These are phyloP conservation scores for Silurus asotus DNA, from an alignment of 2,113 vertebrate genomes.

Conservation along the genomic window DNA sequence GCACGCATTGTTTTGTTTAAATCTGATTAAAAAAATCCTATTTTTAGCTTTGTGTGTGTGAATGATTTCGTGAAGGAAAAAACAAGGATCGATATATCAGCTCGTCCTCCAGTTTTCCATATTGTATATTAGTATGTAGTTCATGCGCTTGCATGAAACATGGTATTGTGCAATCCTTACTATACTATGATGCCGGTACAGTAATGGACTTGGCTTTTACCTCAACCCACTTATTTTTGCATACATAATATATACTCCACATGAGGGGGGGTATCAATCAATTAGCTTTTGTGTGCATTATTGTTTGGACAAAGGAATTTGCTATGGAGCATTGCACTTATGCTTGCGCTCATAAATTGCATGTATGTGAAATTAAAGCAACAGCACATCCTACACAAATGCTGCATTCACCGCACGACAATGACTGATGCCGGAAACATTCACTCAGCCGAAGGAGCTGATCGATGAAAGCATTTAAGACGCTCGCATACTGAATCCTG, in stretches of 20 bases:
- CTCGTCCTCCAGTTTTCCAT: neutral
- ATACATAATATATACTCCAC: constrained; percentile 15
- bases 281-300: constrained; percentile 21
- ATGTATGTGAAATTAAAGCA: constrained; percentile 17
- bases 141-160: too few species aligned
- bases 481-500: neutral
- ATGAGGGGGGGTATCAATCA: constrained; percentile 17
- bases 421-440: constrained; percentile 11
- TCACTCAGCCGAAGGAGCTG: neutral
- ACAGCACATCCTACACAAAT: neutral
- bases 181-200: neutral
- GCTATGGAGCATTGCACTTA: neutral
- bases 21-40: neutral
- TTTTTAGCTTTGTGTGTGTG: neutral
- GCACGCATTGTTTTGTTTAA: neutral
- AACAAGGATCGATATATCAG: neutral
- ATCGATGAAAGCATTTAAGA: constrained; percentile 14
- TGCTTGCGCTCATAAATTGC: neutral
- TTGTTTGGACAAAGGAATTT: constrained; percentile 1
- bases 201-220: neutral
- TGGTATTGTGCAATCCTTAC: neutral
- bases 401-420: neutral
- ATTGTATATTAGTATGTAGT: neutral
- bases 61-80: neutral
- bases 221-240: neutral